phyloP scores from a whole-genome alignment of 1,140 invertebrate genomes.

The Drosophila sucinea region DNA sequence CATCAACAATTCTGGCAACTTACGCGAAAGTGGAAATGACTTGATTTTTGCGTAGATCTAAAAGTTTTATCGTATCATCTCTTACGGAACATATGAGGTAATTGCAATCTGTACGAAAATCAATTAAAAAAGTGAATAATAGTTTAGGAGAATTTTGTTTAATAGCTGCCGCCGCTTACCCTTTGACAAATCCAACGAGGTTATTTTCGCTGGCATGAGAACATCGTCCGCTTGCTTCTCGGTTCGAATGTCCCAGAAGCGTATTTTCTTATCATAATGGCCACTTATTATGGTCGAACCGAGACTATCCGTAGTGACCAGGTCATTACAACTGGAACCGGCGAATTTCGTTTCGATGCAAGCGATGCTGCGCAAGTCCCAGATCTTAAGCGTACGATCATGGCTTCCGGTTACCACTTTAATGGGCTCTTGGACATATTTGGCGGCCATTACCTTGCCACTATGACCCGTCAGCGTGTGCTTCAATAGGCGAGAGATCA shows the following conservation, averaged over 20 bases:
- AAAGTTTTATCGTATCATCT: conserved; percentile 96
- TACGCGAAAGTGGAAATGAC: conserved; percentile 95
- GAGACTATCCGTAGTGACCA: conserved; percentile 93
- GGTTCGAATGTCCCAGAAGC: conserved; percentile 97
- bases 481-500: conserved; percentile 85
- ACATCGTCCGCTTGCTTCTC: conserved; percentile 92
- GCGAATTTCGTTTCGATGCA: conserved; percentile 98
- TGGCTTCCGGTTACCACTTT: conserved; percentile 97
- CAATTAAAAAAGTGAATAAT: not conserved
- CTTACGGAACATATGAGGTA: conserved; percentile 95
- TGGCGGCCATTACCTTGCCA: conserved; percentile 96
- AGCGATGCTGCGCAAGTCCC: conserved; percentile 96
- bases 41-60: conserved; percentile 97
- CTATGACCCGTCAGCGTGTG: conserved; percentile 98
- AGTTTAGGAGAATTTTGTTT: not conserved
- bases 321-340: conserved; percentile 97
- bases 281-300: conserved; percentile 98
- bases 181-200: conserved; percentile 95
- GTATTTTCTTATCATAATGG: conserved; percentile 98
- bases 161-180: conserved; percentile 85
- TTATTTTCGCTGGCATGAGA: conserved; percentile 95
- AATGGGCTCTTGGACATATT: conserved; percentile 94
- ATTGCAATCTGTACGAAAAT: conserved; percentile 89
- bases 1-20: conserved; percentile 66
- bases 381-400: conserved; percentile 98